Evolutionary conservation across 1,140 invertebrate genomes (phyloP), one percentile per base, ranked within the genome.

Genomic region (Harlomillsia oculata): DNA sequence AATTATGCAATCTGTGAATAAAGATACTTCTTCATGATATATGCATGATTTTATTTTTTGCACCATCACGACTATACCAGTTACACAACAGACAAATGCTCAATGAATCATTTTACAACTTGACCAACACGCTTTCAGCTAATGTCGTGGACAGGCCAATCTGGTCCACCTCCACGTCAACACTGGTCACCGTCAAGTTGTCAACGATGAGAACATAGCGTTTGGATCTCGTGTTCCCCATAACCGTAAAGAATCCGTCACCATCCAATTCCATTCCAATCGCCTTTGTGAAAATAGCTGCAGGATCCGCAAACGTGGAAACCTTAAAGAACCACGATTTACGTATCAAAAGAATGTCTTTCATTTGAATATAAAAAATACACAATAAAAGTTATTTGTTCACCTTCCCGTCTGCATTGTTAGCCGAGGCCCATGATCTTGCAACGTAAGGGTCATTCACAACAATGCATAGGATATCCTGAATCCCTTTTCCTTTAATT

Each of bases 391-490:
- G 14, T 20, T 20, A 32, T 9, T n/a, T 21, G 28, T 28, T 48
- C 5, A 48, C 45, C 45, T 48, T 48, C 18, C 45, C 45, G 16
- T 48, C 45, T 32, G 45, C n/a, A 3, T 48, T 48, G 3, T 48
- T 18, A 11, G 3, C 3, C 8, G 8, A 9, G n/a, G 3, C 29
- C 45, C 45, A 48, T 32, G 45, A 28, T 11, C 6, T 11, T 32
- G 36, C 25, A 2, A 48, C 45, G n/a, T 32, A 48, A 8, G 45
- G 45, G 18, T 48, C 45, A 16, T 48, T 48, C 5, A 48, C 45
- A 32, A 30, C 30, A 21, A 48, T 32, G 29, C 45, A 48, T 6
- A 20, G 28, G 9, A 48, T 48, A 11, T 48, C 45, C 13, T 16
- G 6, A 13, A 48, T 48, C n/a, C 45, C 45, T 21, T 48, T 48